Conservation (phyloP, 2,888 invertebrate species). For the Melolontha melolontha region DNA sequence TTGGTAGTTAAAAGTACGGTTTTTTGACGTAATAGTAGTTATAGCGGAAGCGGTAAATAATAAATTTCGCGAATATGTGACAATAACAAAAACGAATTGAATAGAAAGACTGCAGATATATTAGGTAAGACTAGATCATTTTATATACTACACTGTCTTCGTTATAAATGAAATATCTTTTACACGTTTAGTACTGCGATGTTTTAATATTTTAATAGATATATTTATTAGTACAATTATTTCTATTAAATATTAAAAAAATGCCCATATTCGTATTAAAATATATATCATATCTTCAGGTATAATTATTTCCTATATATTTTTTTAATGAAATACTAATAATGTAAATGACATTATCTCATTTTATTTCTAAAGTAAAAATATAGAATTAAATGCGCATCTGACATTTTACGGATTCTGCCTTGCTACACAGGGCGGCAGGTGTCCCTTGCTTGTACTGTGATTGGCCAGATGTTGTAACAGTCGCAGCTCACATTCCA, state of each 20-base stretch:
- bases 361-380: slow-evolving; percentile 13
- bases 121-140: slow-evolving; percentile 10
- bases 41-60: slow-evolving; percentile 21
- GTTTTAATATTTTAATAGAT: too few species aligned
- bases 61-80: slow-evolving; percentile 28
- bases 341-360: background rate
- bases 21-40: slow-evolving; percentile 21
- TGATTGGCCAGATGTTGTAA: slow-evolving; percentile 45
- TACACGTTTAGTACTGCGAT: too few species aligned
- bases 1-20: slow-evolving; percentile 24
- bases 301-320: too few species aligned
- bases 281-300: too few species aligned
- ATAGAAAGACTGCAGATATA: slow-evolving; percentile 4
- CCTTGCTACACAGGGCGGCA: slow-evolving; percentile 29
- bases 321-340: too few species aligned
- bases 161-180: too few species aligned
- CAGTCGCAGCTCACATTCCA: slow-evolving; percentile 44
- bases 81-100: slow-evolving; percentile 33
- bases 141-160: too few species aligned
- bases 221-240: too few species aligned
- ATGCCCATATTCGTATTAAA: too few species aligned
- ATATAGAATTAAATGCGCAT: slow-evolving; percentile 18
- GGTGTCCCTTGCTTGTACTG: slow-evolving; percentile 38
- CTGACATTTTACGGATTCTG: slow-evolving; percentile 33
- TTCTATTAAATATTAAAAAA: too few species aligned